phyloP scores from a whole-genome alignment of 2,888 invertebrate genomes.

The Operophtera brumata region DNA sequence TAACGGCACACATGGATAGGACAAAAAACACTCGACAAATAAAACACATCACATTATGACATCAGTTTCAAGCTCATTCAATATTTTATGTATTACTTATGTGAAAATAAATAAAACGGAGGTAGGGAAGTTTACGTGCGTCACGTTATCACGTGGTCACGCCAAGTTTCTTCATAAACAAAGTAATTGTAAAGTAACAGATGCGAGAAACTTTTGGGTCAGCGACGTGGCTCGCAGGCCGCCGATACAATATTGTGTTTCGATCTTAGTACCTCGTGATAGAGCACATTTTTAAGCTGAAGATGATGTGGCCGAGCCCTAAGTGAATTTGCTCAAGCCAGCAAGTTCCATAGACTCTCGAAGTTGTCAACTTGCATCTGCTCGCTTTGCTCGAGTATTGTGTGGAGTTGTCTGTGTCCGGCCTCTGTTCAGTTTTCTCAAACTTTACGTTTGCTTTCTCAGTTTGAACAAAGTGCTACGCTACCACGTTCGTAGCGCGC shows the following conservation, averaged over 20 bases:
- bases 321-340: constrained; percentile 23
- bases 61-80: too few species aligned
- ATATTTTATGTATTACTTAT: too few species aligned
- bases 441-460: constrained; percentile 7
- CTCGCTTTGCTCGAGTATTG: neutral
- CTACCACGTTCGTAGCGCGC: neutral
- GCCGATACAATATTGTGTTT: neutral
- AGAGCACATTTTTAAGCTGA: constrained; percentile 12
- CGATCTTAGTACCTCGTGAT: constrained; percentile 7
- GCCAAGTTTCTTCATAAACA: constrained; percentile 19
- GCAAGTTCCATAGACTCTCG: constrained; percentile 5
- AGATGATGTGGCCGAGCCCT: neutral
- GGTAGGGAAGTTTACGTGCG: neutral
- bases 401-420: neutral
- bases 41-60: too few species aligned
- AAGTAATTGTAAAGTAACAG: constrained; percentile 26
- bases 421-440: neutral
- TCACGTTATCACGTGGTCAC: constrained; percentile 9
- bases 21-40: too few species aligned
- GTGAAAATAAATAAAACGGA: too few species aligned
- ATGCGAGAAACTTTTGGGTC: constrained; percentile 25
- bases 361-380: constrained; percentile 17
- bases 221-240: constrained; percentile 8
- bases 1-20: too few species aligned
- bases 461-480: neutral